These are phyloP conservation scores for Smithornis capensis DNA, from an alignment of 2,113 vertebrate genomes.

Conservation along the genomic window DNA sequence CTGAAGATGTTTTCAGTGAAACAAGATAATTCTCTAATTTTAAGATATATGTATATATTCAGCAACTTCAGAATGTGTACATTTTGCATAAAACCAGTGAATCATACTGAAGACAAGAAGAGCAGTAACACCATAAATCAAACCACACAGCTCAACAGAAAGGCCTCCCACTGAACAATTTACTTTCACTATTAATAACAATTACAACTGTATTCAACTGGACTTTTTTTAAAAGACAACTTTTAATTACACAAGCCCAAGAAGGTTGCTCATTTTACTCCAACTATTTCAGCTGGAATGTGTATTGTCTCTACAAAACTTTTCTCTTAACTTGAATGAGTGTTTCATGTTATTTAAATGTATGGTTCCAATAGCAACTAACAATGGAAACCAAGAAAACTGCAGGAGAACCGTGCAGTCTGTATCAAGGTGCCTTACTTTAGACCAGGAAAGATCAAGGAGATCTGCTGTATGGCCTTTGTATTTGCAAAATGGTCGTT, in stretches of 20 bases:
- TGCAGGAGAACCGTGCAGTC: not conserved
- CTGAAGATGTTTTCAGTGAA: not conserved
- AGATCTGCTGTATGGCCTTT: slow-evolving; percentile 98
- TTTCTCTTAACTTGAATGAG: not conserved
- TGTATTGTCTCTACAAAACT: not conserved
- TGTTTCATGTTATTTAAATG: not conserved
- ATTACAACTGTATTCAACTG: not conserved
- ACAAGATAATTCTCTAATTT: not conserved
- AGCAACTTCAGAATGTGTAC: not conserved
- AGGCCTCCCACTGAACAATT: not conserved
- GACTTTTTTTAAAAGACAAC: not conserved
- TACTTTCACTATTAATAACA: not conserved
- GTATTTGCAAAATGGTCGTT: slow-evolving; percentile 96
- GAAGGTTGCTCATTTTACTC: not conserved
- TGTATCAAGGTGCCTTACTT: slow-evolving; percentile 77
- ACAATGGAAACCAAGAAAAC: not conserved
- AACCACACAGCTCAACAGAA: not conserved
- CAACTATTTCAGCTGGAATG: not conserved
- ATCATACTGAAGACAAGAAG: not conserved
- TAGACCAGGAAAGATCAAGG: slow-evolving; percentile 98
- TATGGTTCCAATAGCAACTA: not conserved
- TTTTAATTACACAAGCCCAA: not conserved
- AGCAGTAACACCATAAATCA: not conserved
- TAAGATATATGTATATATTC: not conserved
- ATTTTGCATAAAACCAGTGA: not conserved